A percentile compares a stretch with the other conserved stretches of the same genome.
Conservation (phyloP, 2,888 invertebrate genomes). For the Diarsia brunnea region DNA sequence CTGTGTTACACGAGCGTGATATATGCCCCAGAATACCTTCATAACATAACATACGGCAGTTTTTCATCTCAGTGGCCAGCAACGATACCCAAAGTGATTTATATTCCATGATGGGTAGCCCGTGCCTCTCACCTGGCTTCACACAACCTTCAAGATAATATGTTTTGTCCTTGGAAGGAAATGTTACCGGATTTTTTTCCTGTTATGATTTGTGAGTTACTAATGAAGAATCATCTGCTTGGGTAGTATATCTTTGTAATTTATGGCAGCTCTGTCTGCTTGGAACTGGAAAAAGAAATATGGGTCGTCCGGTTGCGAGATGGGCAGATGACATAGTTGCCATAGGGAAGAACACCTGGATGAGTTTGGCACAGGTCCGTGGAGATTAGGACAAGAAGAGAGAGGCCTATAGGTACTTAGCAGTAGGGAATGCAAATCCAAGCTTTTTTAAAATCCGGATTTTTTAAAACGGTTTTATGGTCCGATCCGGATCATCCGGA, state of each 20-base stretch:
- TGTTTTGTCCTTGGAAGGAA: constrained; percentile 37
- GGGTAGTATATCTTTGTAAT: constrained; percentile 17
- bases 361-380: too few species aligned
- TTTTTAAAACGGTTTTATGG: too few species aligned
- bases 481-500: too few species aligned
- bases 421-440: too few species aligned
- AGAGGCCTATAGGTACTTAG: too few species aligned
- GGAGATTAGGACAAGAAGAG: too few species aligned
- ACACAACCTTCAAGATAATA: constrained; percentile 41
- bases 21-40: constrained; percentile 63
- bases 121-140: constrained; percentile 61
- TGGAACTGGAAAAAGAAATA: too few species aligned
- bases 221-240: constrained; percentile 48
- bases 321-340: too few species aligned
- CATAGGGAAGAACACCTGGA: too few species aligned
- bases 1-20: constrained; percentile 48
- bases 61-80: constrained; percentile 67
- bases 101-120: constrained; percentile 63
- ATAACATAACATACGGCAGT: constrained; percentile 58
- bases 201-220: constrained; percentile 29
- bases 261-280: constrained; percentile 8
- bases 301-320: too few species aligned
- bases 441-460: too few species aligned
- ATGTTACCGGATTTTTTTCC: constrained; percentile 21
- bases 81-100: constrained; percentile 67